Base-by-base conservation (phyloP, 2,888 invertebrate genomes). In the Tetragonisca angustula region DNA sequence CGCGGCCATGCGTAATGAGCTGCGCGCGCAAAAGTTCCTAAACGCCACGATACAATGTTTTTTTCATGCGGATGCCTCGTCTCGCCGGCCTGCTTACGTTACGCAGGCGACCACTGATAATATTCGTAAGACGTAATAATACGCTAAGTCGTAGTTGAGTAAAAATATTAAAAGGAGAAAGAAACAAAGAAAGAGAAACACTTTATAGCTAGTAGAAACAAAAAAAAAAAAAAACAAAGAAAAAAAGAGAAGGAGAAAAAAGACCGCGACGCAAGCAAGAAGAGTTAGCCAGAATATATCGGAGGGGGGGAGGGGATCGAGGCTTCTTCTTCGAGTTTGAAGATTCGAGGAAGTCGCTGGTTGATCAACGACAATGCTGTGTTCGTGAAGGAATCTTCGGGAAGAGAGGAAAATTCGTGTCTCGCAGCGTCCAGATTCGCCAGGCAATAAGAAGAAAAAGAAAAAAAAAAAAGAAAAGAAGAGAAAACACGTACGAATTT, bases 1-100 rank as follows among this genome's bases (percentile, higher is more conserved):
- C 90, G 91, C 91, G 92, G 93, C 92, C 92, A 92, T 91, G 93
- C 91, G 92, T 94, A 93, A 94, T 93, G 92, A 93, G 92, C 92
- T 94, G 94, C 94, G 94, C 94, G 94, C 93, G 94, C 93, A 94
- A 92, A 93, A 94, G 94, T 94, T 94, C 94, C 94, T 94, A 94
- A 94, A 92, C 89, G 87, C 87, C 86, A 86, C 85, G 82, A 79
- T 81, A 87, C 87, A 76, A 84, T 84, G 86, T 82, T 89, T 86
- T 43, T 89, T 88, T 76, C 81, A 81, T 73, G 81, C 86, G 87
- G 70, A 83, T 62, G 59, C 79, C 70, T 76, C 81, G 82, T 78
- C 79, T 54, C 84, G 86, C 81, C 74, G 62, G 71, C 81, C 77
- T 71, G 73, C n/a, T 36, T 50, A 21, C 24, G 24, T 65, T 50